Percentiles rank a stretch among this genome's conserved stretches.
Evolutionary conservation across 2,888 invertebrate species (phyloP).

Genomic region (Melanophora roralis): DNA sequence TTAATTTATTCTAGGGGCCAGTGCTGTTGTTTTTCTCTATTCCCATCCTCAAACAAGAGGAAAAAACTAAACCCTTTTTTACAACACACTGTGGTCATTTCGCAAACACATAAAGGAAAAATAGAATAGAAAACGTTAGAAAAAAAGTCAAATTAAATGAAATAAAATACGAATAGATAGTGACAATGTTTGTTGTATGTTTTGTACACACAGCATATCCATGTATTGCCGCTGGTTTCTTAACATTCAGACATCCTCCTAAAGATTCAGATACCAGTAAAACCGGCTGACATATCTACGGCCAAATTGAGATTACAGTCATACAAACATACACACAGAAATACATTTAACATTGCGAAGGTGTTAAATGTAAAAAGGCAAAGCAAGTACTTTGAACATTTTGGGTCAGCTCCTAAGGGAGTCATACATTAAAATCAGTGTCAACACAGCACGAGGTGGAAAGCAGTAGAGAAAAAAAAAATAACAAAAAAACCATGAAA

Average conservation of each 20-base stretch:
- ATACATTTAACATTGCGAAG: constrained; percentile 32
- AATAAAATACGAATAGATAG: neutral
- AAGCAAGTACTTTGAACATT: constrained; percentile 67
- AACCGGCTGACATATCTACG: neutral
- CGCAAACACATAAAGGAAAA: neutral
- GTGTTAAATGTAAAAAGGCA: constrained; percentile 53
- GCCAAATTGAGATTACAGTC: neutral
- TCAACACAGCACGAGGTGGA: constrained; percentile 66
- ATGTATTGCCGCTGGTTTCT: neutral
- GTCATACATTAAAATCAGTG: constrained; percentile 75
- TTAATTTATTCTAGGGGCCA: constrained; percentile 23
- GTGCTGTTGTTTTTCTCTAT: constrained; percentile 1
- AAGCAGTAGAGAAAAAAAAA: neutral
- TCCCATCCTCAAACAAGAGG: constrained; percentile 6
- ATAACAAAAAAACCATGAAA: constrained; percentile 34
- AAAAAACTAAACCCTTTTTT: constrained; percentile 16
- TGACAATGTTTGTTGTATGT: neutral
- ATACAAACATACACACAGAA: neutral
- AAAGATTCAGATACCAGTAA: neutral
- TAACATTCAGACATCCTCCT: neutral
- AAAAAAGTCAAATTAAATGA: neutral
- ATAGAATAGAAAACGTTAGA: neutral
- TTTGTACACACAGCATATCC: neutral
- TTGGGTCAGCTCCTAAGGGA: constrained; percentile 75
- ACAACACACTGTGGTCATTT: constrained; percentile 50